Conservation (phyloP, 2,888 invertebrate genomes). For the Heteropelma amictum region DNA sequence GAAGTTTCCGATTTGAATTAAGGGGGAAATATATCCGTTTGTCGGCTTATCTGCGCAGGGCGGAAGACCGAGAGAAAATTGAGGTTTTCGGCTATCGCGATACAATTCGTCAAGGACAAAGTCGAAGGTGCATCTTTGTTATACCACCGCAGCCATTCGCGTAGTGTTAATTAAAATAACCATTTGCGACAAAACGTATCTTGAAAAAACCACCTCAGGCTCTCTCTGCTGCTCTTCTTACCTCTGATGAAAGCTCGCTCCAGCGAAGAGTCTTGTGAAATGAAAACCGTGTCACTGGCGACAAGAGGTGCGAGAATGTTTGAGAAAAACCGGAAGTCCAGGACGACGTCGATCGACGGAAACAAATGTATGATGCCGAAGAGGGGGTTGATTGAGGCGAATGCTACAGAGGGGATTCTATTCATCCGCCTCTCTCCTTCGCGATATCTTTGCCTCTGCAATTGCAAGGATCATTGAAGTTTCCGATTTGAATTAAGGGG, state of each 20-base stretch:
- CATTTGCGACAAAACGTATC: slow-evolving; percentile 48
- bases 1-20: slow-evolving; percentile 55
- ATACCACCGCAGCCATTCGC: too few relatives aligned
- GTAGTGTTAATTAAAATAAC: slow-evolving; percentile 47
- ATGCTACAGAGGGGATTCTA: slow-evolving; percentile 18
- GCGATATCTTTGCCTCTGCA: slow-evolving; percentile 45
- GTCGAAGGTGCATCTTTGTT: background rate
- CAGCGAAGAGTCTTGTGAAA: too few relatives aligned
- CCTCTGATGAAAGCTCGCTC: too few relatives aligned
- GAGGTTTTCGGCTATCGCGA: slow-evolving; percentile 37
- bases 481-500: slow-evolving; percentile 53
- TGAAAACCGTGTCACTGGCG: too few relatives aligned
- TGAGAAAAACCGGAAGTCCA: too few relatives aligned
- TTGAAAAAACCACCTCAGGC: slow-evolving; percentile 35
- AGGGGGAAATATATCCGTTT: slow-evolving; percentile 39
- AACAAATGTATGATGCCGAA: too few relatives aligned
- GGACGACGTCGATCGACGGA: too few relatives aligned
- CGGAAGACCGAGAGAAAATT: background rate
- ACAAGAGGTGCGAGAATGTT: too few relatives aligned
- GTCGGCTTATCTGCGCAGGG: background rate
- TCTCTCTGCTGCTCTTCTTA: too few relatives aligned
- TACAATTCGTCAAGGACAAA: slow-evolving; percentile 40
- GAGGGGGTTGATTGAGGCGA: background rate
- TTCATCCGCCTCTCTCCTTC: slow-evolving; percentile 49
- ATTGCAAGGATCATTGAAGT: slow-evolving; percentile 54